These are phyloP conservation scores for Holothuria scabra DNA, from an alignment of 53 echinoderm and acorn worm genomes.

Conservation along the genomic window DNA sequence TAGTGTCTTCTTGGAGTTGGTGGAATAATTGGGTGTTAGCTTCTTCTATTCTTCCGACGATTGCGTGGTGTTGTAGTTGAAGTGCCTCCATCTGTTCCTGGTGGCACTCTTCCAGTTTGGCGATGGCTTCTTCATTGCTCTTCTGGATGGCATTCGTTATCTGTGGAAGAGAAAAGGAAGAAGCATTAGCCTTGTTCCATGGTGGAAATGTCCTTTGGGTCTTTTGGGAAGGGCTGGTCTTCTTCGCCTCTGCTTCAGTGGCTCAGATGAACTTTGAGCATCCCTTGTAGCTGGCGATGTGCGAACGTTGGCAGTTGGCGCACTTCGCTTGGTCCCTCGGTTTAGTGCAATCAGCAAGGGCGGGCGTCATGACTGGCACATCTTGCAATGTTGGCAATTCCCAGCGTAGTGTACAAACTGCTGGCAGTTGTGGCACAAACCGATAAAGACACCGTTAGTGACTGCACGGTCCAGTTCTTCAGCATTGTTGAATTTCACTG, in stretches of 20 bases:
- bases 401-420: slow-evolving; percentile 12
- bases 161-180: no score
- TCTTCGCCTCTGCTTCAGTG: not conserved
- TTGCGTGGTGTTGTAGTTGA: no score
- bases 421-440: slow-evolving; percentile 28
- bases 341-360: not conserved
- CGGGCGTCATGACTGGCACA: slow-evolving; percentile 1
- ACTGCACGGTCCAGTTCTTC: not conserved
- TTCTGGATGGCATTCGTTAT: no score
- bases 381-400: not conserved
- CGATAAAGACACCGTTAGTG: not conserved
- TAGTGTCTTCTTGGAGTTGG: no score
- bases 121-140: no score
- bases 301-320: not conserved
- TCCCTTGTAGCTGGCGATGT: slow-evolving; percentile 29
- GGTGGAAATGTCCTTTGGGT: no score
- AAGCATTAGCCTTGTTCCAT: no score
- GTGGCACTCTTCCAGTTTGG: no score
- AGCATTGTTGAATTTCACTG: not conserved
- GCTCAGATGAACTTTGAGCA: not conserved
- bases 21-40: no score
- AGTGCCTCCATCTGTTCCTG: no score
- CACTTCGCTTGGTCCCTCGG: slow-evolving; percentile 16
- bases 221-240: no score
- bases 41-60: no score